Evolutionary conservation across 1,140 invertebrate genomes (phyloP).

Genomic region (Magallana gigas): DNA sequence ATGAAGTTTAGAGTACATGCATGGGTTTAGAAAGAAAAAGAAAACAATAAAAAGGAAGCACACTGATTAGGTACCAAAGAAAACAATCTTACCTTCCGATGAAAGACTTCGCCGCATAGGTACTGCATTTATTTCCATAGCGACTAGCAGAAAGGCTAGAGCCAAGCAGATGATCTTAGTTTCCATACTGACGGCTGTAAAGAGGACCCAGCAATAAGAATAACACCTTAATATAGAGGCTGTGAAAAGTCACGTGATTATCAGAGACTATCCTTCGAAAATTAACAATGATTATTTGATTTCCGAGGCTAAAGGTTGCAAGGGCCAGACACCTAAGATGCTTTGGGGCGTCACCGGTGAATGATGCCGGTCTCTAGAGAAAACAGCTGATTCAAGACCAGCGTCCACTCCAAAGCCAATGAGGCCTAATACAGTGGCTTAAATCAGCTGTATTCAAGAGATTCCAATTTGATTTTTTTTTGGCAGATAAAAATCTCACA

Average conservation of each 20-base stretch:
- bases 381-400: slow-evolving; percentile 13
- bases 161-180: background rate
- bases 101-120: background rate
- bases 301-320: background rate
- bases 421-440: background rate
- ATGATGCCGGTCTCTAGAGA: background rate
- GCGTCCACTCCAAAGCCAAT: background rate
- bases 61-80: too few species aligned
- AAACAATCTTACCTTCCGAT: background rate
- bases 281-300: background rate
- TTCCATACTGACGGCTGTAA: slow-evolving; percentile 4
- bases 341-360: background rate
- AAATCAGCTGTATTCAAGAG: slow-evolving; percentile 5
- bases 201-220: background rate
- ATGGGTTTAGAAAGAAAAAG: too few species aligned
- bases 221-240: slow-evolving; percentile 1
- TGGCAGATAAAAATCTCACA: too few species aligned
- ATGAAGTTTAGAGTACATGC: too few species aligned
- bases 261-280: background rate
- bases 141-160: slow-evolving; percentile 1
- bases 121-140: slow-evolving; percentile 16
- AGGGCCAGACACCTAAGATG: background rate
- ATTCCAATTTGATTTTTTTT: background rate
- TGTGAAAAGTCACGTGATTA: background rate
- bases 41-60: too few species aligned